Evolutionary conservation across 2,888 invertebrate species (phyloP).

Genomic region (Emmelina monodactyla): DNA sequence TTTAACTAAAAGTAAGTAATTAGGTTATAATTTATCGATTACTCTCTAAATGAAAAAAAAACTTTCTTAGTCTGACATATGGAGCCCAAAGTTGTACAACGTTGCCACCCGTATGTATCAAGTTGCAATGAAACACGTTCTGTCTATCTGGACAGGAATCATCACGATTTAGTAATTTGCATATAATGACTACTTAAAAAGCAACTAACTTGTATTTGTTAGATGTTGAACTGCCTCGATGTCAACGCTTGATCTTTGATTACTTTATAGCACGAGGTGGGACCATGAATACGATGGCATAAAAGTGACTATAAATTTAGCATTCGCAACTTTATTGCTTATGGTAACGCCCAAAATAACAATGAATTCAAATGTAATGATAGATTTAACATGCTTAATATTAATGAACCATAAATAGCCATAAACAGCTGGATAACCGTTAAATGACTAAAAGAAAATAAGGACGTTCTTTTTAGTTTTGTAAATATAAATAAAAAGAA

Average conservation of each 20-base stretch:
- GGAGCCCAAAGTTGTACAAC: not conserved
- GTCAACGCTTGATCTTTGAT: conserved; percentile 41
- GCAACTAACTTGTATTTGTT: conserved; percentile 24
- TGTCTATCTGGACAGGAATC: conserved; percentile 36
- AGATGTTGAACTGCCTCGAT: conserved; percentile 16
- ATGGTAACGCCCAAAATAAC: too few relatives aligned
- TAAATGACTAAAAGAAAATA: not conserved
- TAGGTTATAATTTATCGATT: too few relatives aligned
- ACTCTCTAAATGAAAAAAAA: too few relatives aligned
- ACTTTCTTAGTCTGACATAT: too few relatives aligned
- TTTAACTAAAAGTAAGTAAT: too few relatives aligned
- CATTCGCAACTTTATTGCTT: too few relatives aligned
- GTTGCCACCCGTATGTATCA: conserved; percentile 9
- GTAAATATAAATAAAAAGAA: not conserved
- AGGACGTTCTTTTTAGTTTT: not conserved
- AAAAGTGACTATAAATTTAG: not conserved
- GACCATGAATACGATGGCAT: conserved; percentile 12
- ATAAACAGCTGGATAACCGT: not conserved
- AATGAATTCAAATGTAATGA: too few relatives aligned
- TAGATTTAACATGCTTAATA: too few relatives aligned
- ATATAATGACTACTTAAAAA: conserved; percentile 55
- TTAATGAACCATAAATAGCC: too few relatives aligned
- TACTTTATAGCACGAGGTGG: conserved; percentile 28
- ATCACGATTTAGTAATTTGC: conserved; percentile 44
- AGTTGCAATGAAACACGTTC: conserved; percentile 26